Evolutionary conservation across 1,140 invertebrate genomes (phyloP).

Genomic region (Bursaphelenchus mucronatus): DNA sequence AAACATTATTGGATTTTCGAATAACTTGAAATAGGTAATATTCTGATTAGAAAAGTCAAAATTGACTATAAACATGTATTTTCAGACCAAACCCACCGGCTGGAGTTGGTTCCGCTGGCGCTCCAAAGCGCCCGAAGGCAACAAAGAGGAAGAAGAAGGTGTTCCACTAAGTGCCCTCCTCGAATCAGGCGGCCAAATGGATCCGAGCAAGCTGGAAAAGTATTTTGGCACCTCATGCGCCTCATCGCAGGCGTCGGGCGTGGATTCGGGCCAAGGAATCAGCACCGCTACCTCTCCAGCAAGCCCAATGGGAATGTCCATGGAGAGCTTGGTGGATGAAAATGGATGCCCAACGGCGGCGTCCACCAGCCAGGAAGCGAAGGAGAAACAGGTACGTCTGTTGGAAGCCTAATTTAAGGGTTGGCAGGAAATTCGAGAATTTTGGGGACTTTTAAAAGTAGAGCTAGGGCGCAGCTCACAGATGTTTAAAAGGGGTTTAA

Average conservation of each 20-base stretch:
- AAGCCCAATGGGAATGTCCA: constrained; percentile 38
- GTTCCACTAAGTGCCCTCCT: constrained; percentile 73
- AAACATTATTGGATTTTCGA: too few relatives aligned
- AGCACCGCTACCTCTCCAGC: constrained; percentile 31
- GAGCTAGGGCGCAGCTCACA: too few relatives aligned
- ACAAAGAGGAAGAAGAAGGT: constrained; percentile 67
- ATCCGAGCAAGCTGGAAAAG: constrained; percentile 50
- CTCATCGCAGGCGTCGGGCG: constrained; percentile 24
- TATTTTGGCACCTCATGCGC: constrained; percentile 43
- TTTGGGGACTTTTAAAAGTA: too few relatives aligned
- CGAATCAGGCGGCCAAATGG: constrained; percentile 69
- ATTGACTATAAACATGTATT: neutral
- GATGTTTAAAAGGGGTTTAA: too few relatives aligned
- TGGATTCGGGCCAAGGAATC: constrained; percentile 50
- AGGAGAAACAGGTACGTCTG: too few relatives aligned
- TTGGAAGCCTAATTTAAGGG: too few relatives aligned
- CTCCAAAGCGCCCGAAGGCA: constrained; percentile 5
- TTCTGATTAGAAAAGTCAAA: too few relatives aligned
- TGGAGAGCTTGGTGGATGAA: constrained; percentile 35
- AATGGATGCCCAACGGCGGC: too few relatives aligned
- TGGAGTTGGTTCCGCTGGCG: constrained; percentile 45
- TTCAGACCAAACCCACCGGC: constrained; percentile 24
- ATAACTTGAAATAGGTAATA: too few relatives aligned
- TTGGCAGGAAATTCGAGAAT: too few relatives aligned
- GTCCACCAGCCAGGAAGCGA: too few relatives aligned